Evolutionary conservation across 2,888 invertebrate genomes (phyloP).

Genomic region (Drosophila pseudotalamancana): DNA sequence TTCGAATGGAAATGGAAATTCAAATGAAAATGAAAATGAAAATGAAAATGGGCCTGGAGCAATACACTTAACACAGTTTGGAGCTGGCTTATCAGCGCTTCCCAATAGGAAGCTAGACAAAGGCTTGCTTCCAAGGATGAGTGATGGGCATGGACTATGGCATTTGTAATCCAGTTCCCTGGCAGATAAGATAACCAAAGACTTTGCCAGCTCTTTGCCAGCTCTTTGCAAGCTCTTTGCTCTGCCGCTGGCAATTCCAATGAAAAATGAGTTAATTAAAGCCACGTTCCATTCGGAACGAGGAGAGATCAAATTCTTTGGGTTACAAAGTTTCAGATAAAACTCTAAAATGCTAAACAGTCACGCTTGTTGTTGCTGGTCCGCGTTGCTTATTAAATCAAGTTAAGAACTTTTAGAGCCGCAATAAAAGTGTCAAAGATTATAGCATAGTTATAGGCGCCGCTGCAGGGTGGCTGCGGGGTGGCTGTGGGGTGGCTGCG

Average conservation of each 20-base stretch:
- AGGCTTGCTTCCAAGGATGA: conserved; percentile 63
- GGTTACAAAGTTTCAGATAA: conserved; percentile 59
- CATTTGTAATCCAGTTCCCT: conserved; percentile 29
- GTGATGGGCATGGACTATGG: conserved; percentile 60
- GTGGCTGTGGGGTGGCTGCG: not conserved
- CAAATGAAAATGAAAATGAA: too few species aligned
- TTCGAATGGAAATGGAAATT: conserved; percentile 41
- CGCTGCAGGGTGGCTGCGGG: not conserved
- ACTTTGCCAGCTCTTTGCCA: conserved; percentile 29
- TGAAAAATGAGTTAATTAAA: conserved; percentile 84
- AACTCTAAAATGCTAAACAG: conserved; percentile 65
- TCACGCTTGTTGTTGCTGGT: conserved; percentile 40
- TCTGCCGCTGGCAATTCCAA: conserved; percentile 71
- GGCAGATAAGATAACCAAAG: conserved; percentile 68
- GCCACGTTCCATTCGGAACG: conserved; percentile 61
- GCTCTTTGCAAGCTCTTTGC: conserved; percentile 2
- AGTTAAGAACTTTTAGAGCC: conserved; percentile 82
- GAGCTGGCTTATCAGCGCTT: conserved; percentile 53
- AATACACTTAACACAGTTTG: too few species aligned
- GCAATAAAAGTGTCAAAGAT: conserved; percentile 83
- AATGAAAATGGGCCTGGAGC: conserved; percentile 32
- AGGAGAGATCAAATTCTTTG: conserved; percentile 73
- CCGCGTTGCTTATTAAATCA: conserved; percentile 81
- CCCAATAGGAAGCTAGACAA: conserved; percentile 38
- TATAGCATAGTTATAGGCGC: conserved; percentile 77